phyloP scores from a whole-genome alignment of 2,113 vertebrate species.

The Apteryx mantelli region DNA sequence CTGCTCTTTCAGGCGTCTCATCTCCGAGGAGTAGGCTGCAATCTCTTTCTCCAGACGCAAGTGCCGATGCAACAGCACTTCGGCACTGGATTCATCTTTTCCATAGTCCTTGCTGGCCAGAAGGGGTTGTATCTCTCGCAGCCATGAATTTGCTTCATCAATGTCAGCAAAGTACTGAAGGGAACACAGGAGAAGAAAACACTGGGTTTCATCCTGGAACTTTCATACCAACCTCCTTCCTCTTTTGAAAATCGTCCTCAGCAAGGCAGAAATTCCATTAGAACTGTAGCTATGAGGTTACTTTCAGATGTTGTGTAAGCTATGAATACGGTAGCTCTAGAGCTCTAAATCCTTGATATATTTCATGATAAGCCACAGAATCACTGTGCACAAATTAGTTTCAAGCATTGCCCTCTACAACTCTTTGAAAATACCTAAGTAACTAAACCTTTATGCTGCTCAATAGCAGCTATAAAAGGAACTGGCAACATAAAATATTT shows the following conservation, averaged over 20 bases:
- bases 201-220: not conserved
- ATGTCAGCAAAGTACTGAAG: conserved; percentile 86
- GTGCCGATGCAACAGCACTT: conserved; percentile 81
- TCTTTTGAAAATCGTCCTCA: not conserved
- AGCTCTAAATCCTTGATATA: rapidly evolving
- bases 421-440: not conserved
- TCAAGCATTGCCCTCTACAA: not conserved
- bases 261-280: not conserved
- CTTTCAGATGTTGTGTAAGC: not conserved
- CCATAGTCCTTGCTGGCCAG: conserved; percentile 79
- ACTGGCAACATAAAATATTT: rapidly evolving
- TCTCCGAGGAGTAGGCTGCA: conserved; percentile 77
- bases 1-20: conserved; percentile 80
- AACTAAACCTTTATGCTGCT: not conserved
- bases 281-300: not conserved
- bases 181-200: not conserved
- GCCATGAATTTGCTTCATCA: conserved; percentile 82
- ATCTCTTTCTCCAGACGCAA: conserved; percentile 81
- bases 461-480: not conserved
- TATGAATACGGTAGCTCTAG: not conserved
- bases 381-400: not conserved
- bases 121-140: conserved; percentile 79
- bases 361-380: not conserved
- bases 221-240: not conserved
- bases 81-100: conserved; percentile 78